Evolutionary conservation across 2,113 vertebrate genomes (phyloP).

Genomic region (Etia nguti): DNA sequence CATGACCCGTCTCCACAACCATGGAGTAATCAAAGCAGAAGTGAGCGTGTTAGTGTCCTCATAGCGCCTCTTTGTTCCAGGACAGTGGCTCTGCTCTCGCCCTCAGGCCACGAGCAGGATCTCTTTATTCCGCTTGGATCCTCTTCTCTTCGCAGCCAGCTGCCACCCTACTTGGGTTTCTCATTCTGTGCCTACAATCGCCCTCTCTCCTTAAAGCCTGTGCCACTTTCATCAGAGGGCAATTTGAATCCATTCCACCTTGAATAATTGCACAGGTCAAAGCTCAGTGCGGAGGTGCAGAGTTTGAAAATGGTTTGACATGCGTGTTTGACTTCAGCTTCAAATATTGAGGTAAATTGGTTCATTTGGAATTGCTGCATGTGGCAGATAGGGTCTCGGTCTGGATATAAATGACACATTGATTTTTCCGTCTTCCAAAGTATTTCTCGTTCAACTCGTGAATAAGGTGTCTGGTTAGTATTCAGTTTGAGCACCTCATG

Average conservation of each 20-base stretch:
- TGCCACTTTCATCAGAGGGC: slow-evolving; percentile 35
- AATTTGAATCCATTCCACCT: slow-evolving; percentile 49
- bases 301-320: slow-evolving; percentile 28
- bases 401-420: slow-evolving; percentile 38
- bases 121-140: slow-evolving; percentile 52
- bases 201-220: slow-evolving; percentile 26
- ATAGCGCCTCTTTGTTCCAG: slow-evolving; percentile 11
- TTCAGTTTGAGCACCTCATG: slow-evolving; percentile 9
- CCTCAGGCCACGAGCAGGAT: slow-evolving; percentile 10
- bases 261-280: slow-evolving; percentile 54
- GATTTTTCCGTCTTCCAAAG: slow-evolving; percentile 21
- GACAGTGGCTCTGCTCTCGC: neutral
- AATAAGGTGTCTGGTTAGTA: slow-evolving; percentile 18
- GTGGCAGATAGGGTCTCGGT: neutral
- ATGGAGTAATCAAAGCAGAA: slow-evolving; percentile 19
- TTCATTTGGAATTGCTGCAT: slow-evolving; percentile 43
- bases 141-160: slow-evolving; percentile 21
- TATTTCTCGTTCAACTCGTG: slow-evolving; percentile 9
- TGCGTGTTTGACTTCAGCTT: slow-evolving; percentile 22
- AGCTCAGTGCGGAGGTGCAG: neutral
- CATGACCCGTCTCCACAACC: neutral
- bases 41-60: neutral
- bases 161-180: slow-evolving; percentile 44
- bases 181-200: slow-evolving; percentile 27
- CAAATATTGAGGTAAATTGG: slow-evolving; percentile 8